A percentile compares a stretch with the other conserved stretches of the same genome.
Evolutionary conservation across 2,113 vertebrate species (phyloP).

Genomic region (Lanius ludovicianus): DNA sequence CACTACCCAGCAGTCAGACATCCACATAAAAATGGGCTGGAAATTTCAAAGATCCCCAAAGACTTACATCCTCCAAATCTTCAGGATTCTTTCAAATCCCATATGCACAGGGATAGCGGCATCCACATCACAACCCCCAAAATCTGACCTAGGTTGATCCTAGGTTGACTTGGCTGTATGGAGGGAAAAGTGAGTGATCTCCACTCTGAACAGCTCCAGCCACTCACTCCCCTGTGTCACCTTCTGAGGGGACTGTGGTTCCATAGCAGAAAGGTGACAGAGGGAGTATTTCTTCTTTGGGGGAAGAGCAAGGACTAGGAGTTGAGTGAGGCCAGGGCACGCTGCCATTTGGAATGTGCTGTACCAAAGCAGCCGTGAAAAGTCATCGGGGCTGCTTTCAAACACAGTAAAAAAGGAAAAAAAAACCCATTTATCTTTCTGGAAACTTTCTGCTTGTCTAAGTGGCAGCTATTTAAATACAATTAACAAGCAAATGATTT

Average conservation of each 20-base stretch:
- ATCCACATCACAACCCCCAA: fast-evolving
- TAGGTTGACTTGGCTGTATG: fast-evolving
- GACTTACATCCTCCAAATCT: background rate
- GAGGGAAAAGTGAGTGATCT: background rate
- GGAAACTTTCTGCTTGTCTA: constrained; percentile 63
- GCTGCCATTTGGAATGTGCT: background rate
- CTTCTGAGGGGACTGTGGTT: background rate
- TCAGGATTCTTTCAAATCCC: background rate
- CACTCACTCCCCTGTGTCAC: too few relatives aligned
- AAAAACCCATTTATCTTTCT: background rate
- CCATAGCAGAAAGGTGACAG: fast-evolving
- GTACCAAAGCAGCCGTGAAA: constrained; percentile 51
- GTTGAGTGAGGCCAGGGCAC: background rate
- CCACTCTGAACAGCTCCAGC: background rate
- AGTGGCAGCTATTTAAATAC: constrained; percentile 72
- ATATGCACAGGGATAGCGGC: background rate
- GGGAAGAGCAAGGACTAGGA: background rate
- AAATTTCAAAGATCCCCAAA: background rate
- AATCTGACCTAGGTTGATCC: background rate
- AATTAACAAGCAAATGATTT: constrained; percentile 77
- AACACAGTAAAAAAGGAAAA: constrained; percentile 18
- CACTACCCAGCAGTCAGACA: background rate
- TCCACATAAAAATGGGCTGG: fast-evolving
- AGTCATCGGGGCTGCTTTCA: constrained; percentile 43
- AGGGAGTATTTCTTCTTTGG: background rate